phyloP scores from a whole-genome alignment of 2,888 invertebrate species.

The Cryptocephalus primarius region DNA sequence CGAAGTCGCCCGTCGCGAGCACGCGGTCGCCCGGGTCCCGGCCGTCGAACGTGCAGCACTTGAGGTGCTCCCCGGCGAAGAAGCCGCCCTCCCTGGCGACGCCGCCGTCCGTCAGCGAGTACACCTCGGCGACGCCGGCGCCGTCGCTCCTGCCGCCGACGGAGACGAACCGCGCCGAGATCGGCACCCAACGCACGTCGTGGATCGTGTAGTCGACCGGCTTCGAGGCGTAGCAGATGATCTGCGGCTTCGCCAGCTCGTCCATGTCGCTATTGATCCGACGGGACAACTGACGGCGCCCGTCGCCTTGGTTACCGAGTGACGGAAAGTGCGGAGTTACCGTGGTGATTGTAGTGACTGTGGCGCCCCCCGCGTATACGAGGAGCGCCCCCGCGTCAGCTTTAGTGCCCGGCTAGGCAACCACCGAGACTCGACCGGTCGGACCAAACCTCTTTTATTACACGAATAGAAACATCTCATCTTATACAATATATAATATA shows the following conservation, averaged over 20 bases:
- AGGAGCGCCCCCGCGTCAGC: too few relatives aligned
- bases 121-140: conserved; percentile 75
- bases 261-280: conserved; percentile 32
- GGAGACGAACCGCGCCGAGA: conserved; percentile 84
- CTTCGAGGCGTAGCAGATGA: conserved; percentile 79
- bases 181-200: conserved; percentile 93
- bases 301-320: conserved; percentile 7
- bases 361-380: too few relatives aligned
- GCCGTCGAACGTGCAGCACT: conserved; percentile 90
- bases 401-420: too few relatives aligned
- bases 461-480: too few relatives aligned
- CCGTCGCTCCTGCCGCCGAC: conserved; percentile 79
- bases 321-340: too few relatives aligned
- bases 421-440: too few relatives aligned
- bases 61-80: conserved; percentile 74
- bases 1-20: conserved; percentile 86
- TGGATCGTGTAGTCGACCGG: conserved; percentile 75
- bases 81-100: conserved; percentile 59
- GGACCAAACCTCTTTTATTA: too few relatives aligned
- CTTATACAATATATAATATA: too few relatives aligned
- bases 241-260: conserved; percentile 72
- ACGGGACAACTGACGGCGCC: conserved; percentile 5
- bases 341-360: too few relatives aligned
- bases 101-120: conserved; percentile 65
- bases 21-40: conserved; percentile 68